A percentile compares a stretch with the other conserved stretches of the same genome.
Conservation (phyloP, 2,797 vertebrate species). For the Mionectes olivaceus region DNA sequence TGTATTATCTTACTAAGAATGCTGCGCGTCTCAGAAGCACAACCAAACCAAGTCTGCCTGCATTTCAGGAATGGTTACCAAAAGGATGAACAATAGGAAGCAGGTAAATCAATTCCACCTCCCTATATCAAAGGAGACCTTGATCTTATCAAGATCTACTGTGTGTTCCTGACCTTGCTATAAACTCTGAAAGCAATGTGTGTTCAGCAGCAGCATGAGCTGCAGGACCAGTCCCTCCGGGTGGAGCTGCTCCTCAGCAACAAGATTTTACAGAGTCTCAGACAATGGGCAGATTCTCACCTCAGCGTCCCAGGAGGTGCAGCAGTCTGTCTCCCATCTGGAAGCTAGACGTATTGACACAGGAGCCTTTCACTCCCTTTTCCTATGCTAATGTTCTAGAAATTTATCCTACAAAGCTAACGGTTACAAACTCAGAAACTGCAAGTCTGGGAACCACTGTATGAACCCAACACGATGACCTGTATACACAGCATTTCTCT, state of each 20-base stretch:
- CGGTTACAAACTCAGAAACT: not conserved
- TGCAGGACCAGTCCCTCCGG: not conserved
- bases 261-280: not conserved
- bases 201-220: not conserved
- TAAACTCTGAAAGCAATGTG: not conserved
- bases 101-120: not conserved
- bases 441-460: not conserved
- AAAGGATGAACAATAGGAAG: not conserved
- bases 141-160: not conserved
- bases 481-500: not conserved
- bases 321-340: not conserved
- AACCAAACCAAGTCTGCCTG: not conserved
- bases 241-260: not conserved
- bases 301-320: not conserved
- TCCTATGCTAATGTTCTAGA: not conserved
- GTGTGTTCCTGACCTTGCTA: not conserved
- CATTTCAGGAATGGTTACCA: not conserved
- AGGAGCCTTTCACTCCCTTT: not conserved
- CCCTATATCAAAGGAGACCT: not conserved
- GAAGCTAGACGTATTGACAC: not conserved
- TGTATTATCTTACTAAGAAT: not conserved
- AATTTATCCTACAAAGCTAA: not conserved
- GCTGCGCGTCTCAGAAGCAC: not conserved
- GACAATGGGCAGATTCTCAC: not conserved
- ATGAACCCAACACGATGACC: fast-evolving